Conservation (phyloP, 2,888 invertebrate genomes). For the Thereva unica region DNA sequence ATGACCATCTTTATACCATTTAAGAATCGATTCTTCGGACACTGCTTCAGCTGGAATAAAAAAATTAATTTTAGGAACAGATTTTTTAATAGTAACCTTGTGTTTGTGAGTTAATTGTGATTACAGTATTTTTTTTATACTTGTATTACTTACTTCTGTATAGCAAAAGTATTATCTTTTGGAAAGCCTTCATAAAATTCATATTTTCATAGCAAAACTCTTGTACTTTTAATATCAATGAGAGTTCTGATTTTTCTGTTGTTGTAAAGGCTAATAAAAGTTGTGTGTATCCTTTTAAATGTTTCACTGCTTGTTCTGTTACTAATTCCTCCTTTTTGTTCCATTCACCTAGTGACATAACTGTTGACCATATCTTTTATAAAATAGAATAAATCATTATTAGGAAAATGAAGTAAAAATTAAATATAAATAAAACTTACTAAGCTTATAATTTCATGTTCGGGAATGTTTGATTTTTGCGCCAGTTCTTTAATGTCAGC, state of each 20-base stretch:
- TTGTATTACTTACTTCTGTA: slow-evolving; percentile 76
- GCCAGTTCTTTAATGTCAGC: slow-evolving; percentile 86
- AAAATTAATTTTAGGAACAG: slow-evolving; percentile 36
- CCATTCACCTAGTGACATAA: slow-evolving; percentile 97
- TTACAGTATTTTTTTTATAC: too few relatives aligned
- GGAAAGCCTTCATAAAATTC: slow-evolving; percentile 98
- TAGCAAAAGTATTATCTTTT: slow-evolving; percentile 93
- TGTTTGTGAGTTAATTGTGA: too few relatives aligned
- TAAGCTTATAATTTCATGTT: slow-evolving; percentile 86
- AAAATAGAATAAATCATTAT: slow-evolving; percentile 13
- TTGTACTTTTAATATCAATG: slow-evolving; percentile 89
- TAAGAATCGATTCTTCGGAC: slow-evolving; percentile 92
- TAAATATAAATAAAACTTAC: slow-evolving; percentile 60
- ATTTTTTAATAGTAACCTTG: not conserved
- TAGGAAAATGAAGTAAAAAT: not conserved
- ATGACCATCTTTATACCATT: slow-evolving; percentile 95
- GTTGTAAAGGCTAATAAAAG: slow-evolving; percentile 86
- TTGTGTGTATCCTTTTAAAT: slow-evolving; percentile 82
- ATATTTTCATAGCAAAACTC: slow-evolving; percentile 99
- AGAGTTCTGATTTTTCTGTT: slow-evolving; percentile 83
- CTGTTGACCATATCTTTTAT: slow-evolving; percentile 84
- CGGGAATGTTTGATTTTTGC: slow-evolving; percentile 79
- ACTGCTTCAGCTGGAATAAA: slow-evolving; percentile 77
- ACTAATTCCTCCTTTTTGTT: slow-evolving; percentile 97
- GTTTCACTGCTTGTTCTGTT: slow-evolving; percentile 92